These are phyloP conservation scores for Lepilemur ruficaudatus DNA, from an alignment of 2,797 vertebrate genomes.

Conservation along the genomic window DNA sequence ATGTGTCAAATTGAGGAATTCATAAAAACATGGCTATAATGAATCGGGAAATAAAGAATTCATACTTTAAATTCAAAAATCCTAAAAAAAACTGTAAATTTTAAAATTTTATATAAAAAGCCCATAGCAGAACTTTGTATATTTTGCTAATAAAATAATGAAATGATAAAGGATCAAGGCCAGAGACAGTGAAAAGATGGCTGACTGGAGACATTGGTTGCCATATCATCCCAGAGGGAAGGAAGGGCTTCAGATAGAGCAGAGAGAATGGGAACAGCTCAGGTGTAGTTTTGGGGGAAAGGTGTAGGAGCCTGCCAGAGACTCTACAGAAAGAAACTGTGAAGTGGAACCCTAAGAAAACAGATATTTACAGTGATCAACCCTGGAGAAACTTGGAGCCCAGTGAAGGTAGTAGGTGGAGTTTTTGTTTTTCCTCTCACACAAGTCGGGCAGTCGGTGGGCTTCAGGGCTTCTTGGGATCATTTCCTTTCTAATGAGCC, in stretches of 20 bases:
- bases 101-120: background rate
- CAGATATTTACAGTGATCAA: background rate
- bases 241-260: too few species aligned
- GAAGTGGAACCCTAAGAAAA: background rate
- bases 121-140: background rate
- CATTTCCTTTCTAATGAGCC: background rate
- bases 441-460: too few species aligned
- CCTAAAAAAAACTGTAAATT: background rate
- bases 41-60: background rate
- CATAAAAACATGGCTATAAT: background rate
- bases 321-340: background rate
- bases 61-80: background rate
- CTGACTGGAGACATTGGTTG: background rate
- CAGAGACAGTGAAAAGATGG: background rate
- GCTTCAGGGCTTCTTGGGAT: background rate
- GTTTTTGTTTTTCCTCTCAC: too few species aligned
- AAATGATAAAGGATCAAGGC: background rate
- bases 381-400: background rate
- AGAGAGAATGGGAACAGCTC: background rate
- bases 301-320: background rate
- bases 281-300: background rate
- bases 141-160: background rate
- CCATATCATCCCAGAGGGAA: background rate
- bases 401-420: background rate
- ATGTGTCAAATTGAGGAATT: background rate